Evolutionary conservation across 37 sponge, comb jelly and placozoan genomes (phyloP), one percentile per base, ranked within the genome.

Genomic region (Halichondria panicea): DNA sequence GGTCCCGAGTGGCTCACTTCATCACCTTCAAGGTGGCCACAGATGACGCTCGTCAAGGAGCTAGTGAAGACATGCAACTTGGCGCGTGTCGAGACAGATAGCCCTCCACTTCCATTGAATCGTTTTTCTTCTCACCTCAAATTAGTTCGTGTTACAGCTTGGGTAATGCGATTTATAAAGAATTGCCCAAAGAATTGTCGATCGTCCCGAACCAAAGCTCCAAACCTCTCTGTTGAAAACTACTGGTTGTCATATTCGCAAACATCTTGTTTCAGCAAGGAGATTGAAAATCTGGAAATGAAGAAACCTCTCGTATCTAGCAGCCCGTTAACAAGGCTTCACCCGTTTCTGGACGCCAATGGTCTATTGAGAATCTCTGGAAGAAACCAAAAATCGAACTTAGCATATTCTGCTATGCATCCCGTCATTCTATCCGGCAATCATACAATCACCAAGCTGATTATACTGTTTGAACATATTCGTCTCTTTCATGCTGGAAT

Each of bases 401-500:
- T 69, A 25, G 27, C 70, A 44, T 69, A 69, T 31, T 8, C 48
- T 28, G 5, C 12, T 48, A 43, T 33, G 74, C 59, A 56, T 27
- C 74, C 74, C 22, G 19, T 72, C 41, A 72, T 72, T 25, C 59
- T 72, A 4, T 5, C 8, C 15, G 42, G 60, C 40, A 55, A 55
- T 13, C 74, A 72, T 33, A 55, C 55, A n/a, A 15, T 77, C 64
- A 76, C 64, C 41, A 61, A 52, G 68, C 56, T 66, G 5, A 77
- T 77, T 39, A 65, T 65, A 32, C 36, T 37, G 15, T 24, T 25
- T 25, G 78, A 77, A 35, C 68, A 77, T 34, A 67, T 65, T 39
- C 68, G 78, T 22, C 58, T 65, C 24, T 25, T 67, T 21, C 78
- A 77, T 66, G 78, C 56, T n/a, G 68, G 76, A 6, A 55, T 55